A percentile compares a stretch with the other conserved stretches of the same genome.
Conservation (phyloP, 92 coral and sea anemone species). For the Porites cylindrica region DNA sequence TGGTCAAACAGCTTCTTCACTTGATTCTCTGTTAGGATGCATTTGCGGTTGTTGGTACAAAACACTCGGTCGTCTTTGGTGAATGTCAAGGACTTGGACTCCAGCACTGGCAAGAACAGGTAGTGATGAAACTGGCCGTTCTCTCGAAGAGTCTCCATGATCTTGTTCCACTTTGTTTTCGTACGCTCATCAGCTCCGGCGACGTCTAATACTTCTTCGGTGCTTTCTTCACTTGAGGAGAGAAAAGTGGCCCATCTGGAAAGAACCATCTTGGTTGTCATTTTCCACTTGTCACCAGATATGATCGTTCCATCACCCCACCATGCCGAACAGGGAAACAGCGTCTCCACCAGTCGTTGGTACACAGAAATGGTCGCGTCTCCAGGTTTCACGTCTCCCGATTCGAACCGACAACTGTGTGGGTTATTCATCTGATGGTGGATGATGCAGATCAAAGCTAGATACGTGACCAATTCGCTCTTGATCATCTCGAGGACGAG, state of each 20-base stretch:
- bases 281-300: not conserved
- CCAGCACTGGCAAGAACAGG: not conserved
- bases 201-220: not conserved
- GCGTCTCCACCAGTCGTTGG: conserved; percentile 6
- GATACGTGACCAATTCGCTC: conserved; percentile 9
- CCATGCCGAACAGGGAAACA: not conserved
- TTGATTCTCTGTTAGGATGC: not conserved
- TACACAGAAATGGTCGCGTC: not conserved
- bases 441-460: not conserved
- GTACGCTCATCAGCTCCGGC: not conserved
- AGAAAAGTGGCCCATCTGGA: not conserved
- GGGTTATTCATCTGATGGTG: not conserved
- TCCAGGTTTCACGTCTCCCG: not conserved
- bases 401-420: not conserved
- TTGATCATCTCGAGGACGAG: not conserved
- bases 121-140: not conserved
- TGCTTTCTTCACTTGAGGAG: not conserved
- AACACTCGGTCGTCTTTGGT: not conserved
- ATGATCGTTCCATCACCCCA: conserved; percentile 7
- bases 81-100: not conserved
- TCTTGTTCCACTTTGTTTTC: not conserved
- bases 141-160: not conserved
- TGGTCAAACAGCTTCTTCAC: not conserved
- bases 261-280: not conserved
- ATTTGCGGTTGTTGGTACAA: not conserved